Conservation (phyloP, 2,888 invertebrate species). For the Oxyscelio sp. region DNA sequence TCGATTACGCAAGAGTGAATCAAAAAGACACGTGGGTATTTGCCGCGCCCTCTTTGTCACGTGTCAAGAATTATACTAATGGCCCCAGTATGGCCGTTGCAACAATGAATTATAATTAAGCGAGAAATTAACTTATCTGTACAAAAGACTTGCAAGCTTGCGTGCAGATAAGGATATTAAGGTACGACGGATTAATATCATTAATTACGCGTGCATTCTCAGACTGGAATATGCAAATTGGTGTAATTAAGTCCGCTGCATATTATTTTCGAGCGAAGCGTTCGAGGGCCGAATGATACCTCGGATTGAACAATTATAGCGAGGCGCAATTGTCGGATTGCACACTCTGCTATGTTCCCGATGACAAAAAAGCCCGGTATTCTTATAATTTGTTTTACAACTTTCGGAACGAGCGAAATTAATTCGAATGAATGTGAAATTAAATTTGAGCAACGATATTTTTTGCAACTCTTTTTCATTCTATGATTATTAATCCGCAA, state of each 20-base stretch:
- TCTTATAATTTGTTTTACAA: conserved; percentile 26
- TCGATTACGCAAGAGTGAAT: too few relatives aligned
- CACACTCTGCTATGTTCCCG: background rate
- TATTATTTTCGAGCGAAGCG: conserved; percentile 27
- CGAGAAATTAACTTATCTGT: conserved; percentile 56
- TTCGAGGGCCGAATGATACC: conserved; percentile 24
- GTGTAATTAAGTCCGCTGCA: conserved; percentile 43
- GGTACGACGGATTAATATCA: conserved; percentile 52
- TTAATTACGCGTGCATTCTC: conserved; percentile 42
- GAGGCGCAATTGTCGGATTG: conserved; percentile 13
- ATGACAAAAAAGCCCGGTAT: conserved; percentile 20
- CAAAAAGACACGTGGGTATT: too few relatives aligned
- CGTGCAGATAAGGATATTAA: conserved; percentile 59
- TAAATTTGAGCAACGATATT: conserved; percentile 11
- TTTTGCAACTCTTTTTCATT: background rate
- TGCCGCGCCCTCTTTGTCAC: conserved; percentile 21
- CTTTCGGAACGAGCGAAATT: conserved; percentile 20
- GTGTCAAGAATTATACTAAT: conserved; percentile 72
- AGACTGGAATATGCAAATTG: conserved; percentile 61
- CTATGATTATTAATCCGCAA: background rate
- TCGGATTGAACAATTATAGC: conserved; percentile 25
- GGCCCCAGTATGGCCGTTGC: conserved; percentile 55
- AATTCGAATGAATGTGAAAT: conserved; percentile 33
- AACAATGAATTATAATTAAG: conserved; percentile 71
- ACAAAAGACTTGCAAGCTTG: conserved; percentile 59